These are phyloP conservation scores for Chloropsis hardwickii DNA, from an alignment of 2,113 vertebrate genomes.

Conservation along the genomic window DNA sequence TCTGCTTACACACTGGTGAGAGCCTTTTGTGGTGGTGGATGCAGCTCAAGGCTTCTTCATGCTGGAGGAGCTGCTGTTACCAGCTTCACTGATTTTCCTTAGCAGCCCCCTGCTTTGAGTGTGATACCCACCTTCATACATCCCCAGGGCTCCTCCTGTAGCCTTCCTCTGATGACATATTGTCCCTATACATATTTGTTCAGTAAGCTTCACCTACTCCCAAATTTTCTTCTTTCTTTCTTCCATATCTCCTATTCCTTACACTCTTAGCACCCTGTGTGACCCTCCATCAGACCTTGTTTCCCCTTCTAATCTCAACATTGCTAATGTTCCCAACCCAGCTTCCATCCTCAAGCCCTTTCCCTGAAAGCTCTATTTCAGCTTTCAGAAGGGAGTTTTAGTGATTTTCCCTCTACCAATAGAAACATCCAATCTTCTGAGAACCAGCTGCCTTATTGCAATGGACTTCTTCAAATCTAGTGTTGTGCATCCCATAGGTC, in stretches of 20 bases:
- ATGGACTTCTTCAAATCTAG: neutral
- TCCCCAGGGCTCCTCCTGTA: neutral
- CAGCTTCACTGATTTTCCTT: neutral
- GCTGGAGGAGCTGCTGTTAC: neutral
- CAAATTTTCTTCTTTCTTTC: neutral
- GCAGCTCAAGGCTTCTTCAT: neutral
- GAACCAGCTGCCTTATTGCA: neutral
- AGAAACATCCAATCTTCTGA: neutral
- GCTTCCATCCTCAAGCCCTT: neutral
- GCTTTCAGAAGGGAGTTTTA: neutral
- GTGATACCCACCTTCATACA: neutral
- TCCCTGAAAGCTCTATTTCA: neutral
- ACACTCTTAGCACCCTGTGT: neutral
- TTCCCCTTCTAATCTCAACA: neutral
- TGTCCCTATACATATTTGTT: neutral
- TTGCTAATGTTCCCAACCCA: neutral
- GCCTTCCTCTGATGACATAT: neutral
- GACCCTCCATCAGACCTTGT: neutral
- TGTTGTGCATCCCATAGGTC: neutral
- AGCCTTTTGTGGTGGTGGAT: neutral
- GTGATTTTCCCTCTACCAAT: neutral
- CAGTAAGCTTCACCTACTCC: neutral
- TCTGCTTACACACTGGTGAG: neutral
- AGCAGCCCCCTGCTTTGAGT: neutral
- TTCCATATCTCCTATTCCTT: neutral